Conservation (phyloP, 2,888 invertebrate species). For the Tetranychus piercei region DNA sequence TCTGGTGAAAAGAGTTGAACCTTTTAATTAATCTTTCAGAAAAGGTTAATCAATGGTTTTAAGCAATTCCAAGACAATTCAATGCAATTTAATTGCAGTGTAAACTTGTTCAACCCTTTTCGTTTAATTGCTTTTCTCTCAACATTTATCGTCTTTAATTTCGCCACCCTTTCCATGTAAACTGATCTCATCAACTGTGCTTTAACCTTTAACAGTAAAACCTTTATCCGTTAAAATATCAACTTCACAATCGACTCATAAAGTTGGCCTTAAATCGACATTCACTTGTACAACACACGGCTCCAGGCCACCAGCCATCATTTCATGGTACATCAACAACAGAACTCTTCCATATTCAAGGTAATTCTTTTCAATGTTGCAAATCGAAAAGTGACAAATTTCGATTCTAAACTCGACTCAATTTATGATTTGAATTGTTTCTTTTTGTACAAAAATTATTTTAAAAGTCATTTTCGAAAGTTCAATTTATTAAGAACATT, state of each 20-base stretch:
- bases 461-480: too few species aligned
- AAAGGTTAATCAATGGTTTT: too few species aligned
- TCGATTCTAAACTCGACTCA: neutral
- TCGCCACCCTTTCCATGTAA: neutral
- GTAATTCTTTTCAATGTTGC: neutral
- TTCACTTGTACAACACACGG: conserved; percentile 20
- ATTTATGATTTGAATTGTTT: neutral
- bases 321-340: conserved; percentile 14
- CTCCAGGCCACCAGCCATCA: conserved; percentile 21
- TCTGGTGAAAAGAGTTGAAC: too few species aligned
- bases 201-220: neutral
- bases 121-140: neutral
- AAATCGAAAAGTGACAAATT: too few species aligned
- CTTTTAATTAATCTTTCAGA: too few species aligned
- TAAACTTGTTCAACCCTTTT: too few species aligned
- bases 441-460: neutral
- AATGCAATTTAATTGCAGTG: too few species aligned
- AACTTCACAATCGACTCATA: neutral
- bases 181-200: neutral
- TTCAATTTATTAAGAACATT: too few species aligned
- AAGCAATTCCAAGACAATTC: too few species aligned
- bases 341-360: conserved; percentile 7
- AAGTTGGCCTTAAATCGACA: conserved; percentile 14
- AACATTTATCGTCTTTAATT: neutral
- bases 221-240: neutral